Evolutionary conservation across 2,797 vertebrate species (phyloP).

Genomic region (Oreochromis mossambicus): DNA sequence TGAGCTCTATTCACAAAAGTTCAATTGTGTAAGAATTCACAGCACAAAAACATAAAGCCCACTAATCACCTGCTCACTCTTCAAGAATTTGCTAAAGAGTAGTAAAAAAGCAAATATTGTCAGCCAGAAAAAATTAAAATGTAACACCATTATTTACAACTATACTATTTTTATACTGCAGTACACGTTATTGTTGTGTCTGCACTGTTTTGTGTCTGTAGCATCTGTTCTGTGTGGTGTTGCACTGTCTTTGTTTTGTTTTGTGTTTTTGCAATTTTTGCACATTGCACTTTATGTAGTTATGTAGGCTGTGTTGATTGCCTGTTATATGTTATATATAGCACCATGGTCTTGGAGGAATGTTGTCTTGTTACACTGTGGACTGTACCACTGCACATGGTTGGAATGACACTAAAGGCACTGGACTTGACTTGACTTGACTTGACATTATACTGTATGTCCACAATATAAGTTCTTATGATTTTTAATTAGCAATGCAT

Average conservation of each 20-base stretch:
- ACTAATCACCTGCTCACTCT: not conserved
- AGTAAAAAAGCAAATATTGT: not conserved
- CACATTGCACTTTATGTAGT: not conserved
- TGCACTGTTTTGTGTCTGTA: not conserved
- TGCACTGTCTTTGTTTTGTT: not conserved
- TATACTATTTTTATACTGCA: not conserved
- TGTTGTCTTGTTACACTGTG: not conserved
- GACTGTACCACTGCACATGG: not conserved
- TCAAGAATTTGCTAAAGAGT: not conserved
- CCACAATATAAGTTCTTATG: not conserved
- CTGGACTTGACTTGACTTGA: not conserved
- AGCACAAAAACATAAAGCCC: not conserved
- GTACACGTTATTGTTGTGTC: not conserved
- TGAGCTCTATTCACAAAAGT: not conserved
- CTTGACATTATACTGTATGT: not conserved
- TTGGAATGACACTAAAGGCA: not conserved
- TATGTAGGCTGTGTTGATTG: not conserved
- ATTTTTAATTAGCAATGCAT: not conserved
- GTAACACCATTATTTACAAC: not conserved
- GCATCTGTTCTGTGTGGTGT: not conserved
- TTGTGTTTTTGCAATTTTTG: not conserved
- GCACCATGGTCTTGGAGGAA: not conserved
- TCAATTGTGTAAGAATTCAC: not conserved
- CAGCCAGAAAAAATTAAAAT: accelerated
- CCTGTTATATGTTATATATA: not conserved